Conservation (phyloP, 2,797 vertebrate genomes). For the Gymnodraco acuticeps region DNA sequence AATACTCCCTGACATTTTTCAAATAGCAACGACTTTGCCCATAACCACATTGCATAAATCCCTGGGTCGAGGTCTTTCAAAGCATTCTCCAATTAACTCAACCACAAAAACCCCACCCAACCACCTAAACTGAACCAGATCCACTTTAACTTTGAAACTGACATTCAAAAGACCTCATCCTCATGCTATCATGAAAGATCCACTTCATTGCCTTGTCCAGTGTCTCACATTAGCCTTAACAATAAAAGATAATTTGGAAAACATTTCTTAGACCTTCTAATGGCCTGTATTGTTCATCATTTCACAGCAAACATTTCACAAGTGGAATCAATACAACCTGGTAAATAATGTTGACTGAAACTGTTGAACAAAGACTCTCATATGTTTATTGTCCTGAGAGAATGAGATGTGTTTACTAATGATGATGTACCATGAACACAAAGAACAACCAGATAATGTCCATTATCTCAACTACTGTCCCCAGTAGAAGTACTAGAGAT, state of each 20-base stretch:
- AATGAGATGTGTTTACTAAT: slow-evolving; percentile 36
- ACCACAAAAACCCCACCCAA: slow-evolving; percentile 83
- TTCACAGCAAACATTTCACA: slow-evolving; percentile 35
- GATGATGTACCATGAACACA: slow-evolving; percentile 51
- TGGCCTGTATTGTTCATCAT: slow-evolving; percentile 10
- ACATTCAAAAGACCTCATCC: slow-evolving; percentile 52
- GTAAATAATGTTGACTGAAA: slow-evolving; percentile 56
- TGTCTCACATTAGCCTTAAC: slow-evolving; percentile 3
- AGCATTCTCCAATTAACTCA: slow-evolving; percentile 75
- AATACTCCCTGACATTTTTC: slow-evolving; percentile 75
- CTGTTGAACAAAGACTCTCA: slow-evolving; percentile 31
- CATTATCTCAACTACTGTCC: slow-evolving; percentile 63
- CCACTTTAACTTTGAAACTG: slow-evolving; percentile 71
- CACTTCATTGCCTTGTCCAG: slow-evolving; percentile 19
- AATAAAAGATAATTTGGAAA: slow-evolving; percentile 25
- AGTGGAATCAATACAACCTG: slow-evolving; percentile 13
- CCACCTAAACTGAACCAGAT: slow-evolving; percentile 84
- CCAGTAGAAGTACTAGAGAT: slow-evolving; percentile 33
- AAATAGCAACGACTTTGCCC: slow-evolving; percentile 79
- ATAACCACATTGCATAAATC: slow-evolving; percentile 82
- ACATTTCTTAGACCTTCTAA: slow-evolving; percentile 15
- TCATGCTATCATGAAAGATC: slow-evolving; percentile 38
- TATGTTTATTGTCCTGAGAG: slow-evolving; percentile 23
- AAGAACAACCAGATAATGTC: slow-evolving; percentile 52
- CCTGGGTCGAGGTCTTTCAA: slow-evolving; percentile 80